A percentile compares a stretch with the other conserved stretches of the same genome.
phyloP scores from a whole-genome alignment of 2,888 invertebrate genomes.

The Habroteleia sp. region DNA sequence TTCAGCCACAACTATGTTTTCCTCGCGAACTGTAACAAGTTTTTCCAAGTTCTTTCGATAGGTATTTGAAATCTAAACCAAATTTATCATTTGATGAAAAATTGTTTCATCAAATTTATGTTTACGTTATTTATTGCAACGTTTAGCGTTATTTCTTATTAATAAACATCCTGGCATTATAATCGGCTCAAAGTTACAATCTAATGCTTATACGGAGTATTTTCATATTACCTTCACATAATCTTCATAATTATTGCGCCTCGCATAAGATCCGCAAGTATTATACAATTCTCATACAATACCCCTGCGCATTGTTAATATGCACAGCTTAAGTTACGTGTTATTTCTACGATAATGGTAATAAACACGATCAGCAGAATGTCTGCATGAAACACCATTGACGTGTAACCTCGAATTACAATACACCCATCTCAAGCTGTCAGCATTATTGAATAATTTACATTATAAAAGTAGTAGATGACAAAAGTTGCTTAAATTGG shows the following conservation, averaged over 20 bases:
- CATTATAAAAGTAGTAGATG: not conserved
- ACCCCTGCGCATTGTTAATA: constrained; percentile 12
- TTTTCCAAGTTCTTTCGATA: constrained; percentile 31
- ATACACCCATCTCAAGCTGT: constrained; percentile 2
- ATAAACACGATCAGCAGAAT: constrained; percentile 41
- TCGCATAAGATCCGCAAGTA: constrained; percentile 24
- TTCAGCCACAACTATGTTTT: too few species aligned
- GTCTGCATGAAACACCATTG: constrained; percentile 13
- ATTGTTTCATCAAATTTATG: too few species aligned
- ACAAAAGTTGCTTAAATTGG: constrained; percentile 23
- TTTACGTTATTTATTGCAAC: too few species aligned
- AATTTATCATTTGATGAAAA: constrained; percentile 13
- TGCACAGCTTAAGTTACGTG: constrained; percentile 27
- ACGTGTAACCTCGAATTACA: constrained; percentile 16
- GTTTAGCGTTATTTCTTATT: too few species aligned
- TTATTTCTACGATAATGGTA: constrained; percentile 52
- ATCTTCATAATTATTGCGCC: constrained; percentile 31
- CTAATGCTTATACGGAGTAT: not conserved
- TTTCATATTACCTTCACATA: constrained; percentile 16
- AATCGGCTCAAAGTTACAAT: too few species aligned
- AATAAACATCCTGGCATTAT: too few species aligned
- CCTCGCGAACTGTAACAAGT: constrained; percentile 46
- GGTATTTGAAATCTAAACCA: constrained; percentile 7
- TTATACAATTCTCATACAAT: constrained; percentile 11
- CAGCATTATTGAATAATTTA: constrained; percentile 15